A percentile compares a stretch with the other conserved stretches of the same genome.
Evolutionary conservation across 2,113 vertebrate genomes (phyloP).

Genomic region (Cavia aperea): DNA sequence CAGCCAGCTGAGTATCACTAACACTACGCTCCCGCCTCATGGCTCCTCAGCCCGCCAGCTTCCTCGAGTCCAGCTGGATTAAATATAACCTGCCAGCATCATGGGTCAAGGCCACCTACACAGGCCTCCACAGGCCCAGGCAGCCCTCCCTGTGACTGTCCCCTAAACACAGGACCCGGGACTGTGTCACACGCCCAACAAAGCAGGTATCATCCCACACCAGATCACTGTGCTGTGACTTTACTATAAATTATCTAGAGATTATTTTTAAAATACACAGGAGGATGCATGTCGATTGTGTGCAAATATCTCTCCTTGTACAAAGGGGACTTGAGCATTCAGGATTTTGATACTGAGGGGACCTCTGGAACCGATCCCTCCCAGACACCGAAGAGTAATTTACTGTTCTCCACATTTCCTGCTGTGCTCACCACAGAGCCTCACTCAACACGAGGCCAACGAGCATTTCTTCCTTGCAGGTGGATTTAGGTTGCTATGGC

Average conservation of each 20-base stretch:
- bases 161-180: neutral
- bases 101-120: rapidly evolving
- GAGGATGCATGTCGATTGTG: neutral
- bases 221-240: rapidly evolving
- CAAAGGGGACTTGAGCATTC: neutral
- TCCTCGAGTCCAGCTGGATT: neutral
- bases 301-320: neutral
- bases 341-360: neutral
- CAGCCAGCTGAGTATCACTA: neutral
- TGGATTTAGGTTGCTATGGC: neutral
- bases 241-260: neutral
- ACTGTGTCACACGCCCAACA: neutral
- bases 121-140: neutral
- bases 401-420: neutral
- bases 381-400: neutral
- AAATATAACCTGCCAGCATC: neutral
- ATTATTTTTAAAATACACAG: neutral
- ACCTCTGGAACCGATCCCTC: neutral
- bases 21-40: neutral
- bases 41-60: neutral
- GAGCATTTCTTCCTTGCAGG: neutral
- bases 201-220: neutral
- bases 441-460: neutral
- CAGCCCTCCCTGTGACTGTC: neutral
- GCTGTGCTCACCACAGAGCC: neutral